These are phyloP conservation scores for Atethmia centrago DNA, from an alignment of 2,888 invertebrate genomes.

Conservation along the genomic window DNA sequence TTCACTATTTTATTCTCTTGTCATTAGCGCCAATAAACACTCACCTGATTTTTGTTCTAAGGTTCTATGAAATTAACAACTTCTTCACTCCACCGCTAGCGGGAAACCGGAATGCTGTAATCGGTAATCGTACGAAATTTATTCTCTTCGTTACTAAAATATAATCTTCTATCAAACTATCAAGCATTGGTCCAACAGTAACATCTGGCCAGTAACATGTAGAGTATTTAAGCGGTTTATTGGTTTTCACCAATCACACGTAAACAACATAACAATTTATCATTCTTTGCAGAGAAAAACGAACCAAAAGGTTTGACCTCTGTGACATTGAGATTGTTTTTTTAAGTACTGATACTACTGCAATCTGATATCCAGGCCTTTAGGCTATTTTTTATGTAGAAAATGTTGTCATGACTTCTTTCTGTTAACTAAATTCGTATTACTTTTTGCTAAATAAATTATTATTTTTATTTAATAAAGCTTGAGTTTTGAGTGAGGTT, in stretches of 20 bases:
- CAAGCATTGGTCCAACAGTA: not conserved
- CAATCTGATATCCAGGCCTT: constrained; percentile 14
- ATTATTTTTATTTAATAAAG: no score
- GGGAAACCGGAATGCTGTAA: constrained; percentile 53
- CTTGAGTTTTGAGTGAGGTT: no score
- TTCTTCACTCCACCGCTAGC: constrained; percentile 35
- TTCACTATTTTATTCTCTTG: not conserved
- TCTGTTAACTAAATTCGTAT: no score
- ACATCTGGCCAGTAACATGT: not conserved
- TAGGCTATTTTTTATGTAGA: not conserved
- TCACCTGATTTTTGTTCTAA: constrained; percentile 23
- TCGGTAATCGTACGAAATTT: not conserved
- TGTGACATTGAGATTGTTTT: constrained; percentile 60
- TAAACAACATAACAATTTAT: fast-evolving
- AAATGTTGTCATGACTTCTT: no score
- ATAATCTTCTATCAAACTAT: fast-evolving
- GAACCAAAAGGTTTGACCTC: constrained; percentile 51
- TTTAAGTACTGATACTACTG: not conserved
- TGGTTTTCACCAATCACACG: constrained; percentile 22
- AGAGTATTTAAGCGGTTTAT: fast-evolving
- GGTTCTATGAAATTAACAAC: not conserved
- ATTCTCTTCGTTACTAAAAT: constrained; percentile 16
- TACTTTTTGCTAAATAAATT: no score
- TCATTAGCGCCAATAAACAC: not conserved
- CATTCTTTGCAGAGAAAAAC: constrained; percentile 37